A percentile compares a stretch with the other conserved stretches of the same genome.
Evolutionary conservation across 53 echinoderm and acorn worm species (phyloP).

Genomic region (Temnopleurus reevesii): DNA sequence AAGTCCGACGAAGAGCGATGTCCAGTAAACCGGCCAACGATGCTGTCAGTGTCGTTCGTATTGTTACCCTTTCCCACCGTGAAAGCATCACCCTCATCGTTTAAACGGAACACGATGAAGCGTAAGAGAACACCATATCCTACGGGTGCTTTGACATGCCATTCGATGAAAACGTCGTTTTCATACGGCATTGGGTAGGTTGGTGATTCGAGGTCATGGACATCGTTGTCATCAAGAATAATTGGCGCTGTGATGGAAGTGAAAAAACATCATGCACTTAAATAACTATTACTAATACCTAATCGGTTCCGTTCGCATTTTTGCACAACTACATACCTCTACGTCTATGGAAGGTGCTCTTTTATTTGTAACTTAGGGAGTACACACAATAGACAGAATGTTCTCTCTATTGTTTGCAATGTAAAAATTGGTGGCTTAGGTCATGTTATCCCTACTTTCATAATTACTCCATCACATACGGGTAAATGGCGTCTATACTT

Average conservation of each 20-base stretch:
- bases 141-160: neutral
- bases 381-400: too few species aligned
- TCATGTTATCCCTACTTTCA: too few species aligned
- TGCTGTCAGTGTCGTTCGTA: neutral
- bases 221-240: neutral
- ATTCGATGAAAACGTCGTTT: conserved; percentile 41
- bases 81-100: neutral
- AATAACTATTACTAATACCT: too few species aligned
- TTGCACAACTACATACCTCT: too few species aligned
- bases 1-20: neutral
- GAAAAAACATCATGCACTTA: neutral
- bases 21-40: neutral
- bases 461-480: too few species aligned
- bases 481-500: too few species aligned
- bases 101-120: conserved; percentile 8
- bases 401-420: too few species aligned
- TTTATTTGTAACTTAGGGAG: too few species aligned
- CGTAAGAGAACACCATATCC: conserved; percentile 1
- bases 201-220: conserved; percentile 18
- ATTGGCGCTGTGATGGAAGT: conserved; percentile 15
- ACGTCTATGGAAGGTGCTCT: too few species aligned
- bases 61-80: neutral
- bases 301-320: too few species aligned
- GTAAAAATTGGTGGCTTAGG: too few species aligned
- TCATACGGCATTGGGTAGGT: conserved; percentile 17